These are phyloP conservation scores for Myotis brandtii DNA, from an alignment of 2,113 vertebrate genomes.

Conservation along the genomic window DNA sequence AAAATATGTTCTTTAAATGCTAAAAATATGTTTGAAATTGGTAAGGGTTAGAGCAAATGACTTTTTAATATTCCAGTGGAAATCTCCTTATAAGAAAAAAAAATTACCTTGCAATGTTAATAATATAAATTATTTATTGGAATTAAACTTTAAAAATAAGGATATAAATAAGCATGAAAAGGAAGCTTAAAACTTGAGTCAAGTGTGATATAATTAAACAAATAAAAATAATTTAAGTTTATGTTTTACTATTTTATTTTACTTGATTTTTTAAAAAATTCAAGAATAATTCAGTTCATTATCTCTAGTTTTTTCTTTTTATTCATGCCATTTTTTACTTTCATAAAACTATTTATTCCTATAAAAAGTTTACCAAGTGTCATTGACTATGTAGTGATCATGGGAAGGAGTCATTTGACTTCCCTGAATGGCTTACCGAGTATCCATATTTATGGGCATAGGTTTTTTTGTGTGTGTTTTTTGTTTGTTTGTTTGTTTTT, in stretches of 20 bases:
- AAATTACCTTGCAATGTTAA: not conserved
- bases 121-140: not conserved
- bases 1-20: not conserved
- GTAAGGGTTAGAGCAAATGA: not conserved
- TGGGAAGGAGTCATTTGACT: not conserved
- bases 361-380: not conserved
- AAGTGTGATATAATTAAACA: not conserved
- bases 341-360: not conserved
- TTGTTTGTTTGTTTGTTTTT: not conserved
- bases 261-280: not conserved
- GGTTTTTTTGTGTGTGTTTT: not conserved
- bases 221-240: not conserved
- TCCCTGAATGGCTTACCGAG: not conserved
- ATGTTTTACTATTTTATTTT: not conserved
- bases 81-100: not conserved
- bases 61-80: not conserved
- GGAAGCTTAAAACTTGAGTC: not conserved
- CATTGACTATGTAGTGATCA: not conserved
- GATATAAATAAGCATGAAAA: not conserved
- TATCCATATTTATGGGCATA: not conserved
- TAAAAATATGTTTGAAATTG: not conserved
- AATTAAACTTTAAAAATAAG: not conserved
- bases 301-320: not conserved
- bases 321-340: not conserved
- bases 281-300: not conserved